phyloP scores from a whole-genome alignment of 64 coral and sea anemone species.

The Porites australiensis region DNA sequence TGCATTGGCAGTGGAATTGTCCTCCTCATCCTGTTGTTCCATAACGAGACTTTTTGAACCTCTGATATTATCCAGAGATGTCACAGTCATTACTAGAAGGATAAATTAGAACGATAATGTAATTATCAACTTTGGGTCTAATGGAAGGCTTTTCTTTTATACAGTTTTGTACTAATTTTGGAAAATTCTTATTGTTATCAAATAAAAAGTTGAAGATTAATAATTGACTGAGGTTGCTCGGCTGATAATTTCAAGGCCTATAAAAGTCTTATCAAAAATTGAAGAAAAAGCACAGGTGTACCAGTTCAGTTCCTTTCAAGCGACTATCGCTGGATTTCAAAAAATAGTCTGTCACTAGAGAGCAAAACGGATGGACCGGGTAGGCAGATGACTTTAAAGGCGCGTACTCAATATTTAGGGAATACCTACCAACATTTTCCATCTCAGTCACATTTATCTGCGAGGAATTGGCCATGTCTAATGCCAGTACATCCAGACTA shows the following conservation, averaged over 20 bases:
- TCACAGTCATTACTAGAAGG: slow-evolving; percentile 16
- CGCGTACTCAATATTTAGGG: neutral
- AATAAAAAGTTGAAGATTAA: no score
- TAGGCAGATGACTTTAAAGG: neutral
- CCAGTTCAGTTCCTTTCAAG: no score
- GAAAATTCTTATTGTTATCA: no score
- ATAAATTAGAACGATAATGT: neutral
- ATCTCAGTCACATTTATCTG: slow-evolving; percentile 7
- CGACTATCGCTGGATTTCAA: no score
- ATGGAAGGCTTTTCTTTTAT: no score
- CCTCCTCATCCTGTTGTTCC: neutral
- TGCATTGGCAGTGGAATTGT: neutral
- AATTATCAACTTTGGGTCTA: neutral
- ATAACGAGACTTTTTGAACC: neutral
- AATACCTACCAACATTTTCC: slow-evolving; percentile 17
- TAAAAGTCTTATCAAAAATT: no score
- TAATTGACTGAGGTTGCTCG: no score
- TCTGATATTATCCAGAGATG: neutral
- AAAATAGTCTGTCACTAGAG: no score
- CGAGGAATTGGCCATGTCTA: slow-evolving; percentile 25
- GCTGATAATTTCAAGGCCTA: no score
- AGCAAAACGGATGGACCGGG: no score
- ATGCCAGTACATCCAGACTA: slow-evolving; percentile 10
- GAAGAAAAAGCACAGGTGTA: no score
- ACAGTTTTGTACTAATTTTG: no score